Percentiles rank a stretch among this genome's conserved stretches.
These are phyloP conservation scores for Podargus strigoides DNA, from an alignment of 2,797 vertebrate species.

Conservation along the genomic window DNA sequence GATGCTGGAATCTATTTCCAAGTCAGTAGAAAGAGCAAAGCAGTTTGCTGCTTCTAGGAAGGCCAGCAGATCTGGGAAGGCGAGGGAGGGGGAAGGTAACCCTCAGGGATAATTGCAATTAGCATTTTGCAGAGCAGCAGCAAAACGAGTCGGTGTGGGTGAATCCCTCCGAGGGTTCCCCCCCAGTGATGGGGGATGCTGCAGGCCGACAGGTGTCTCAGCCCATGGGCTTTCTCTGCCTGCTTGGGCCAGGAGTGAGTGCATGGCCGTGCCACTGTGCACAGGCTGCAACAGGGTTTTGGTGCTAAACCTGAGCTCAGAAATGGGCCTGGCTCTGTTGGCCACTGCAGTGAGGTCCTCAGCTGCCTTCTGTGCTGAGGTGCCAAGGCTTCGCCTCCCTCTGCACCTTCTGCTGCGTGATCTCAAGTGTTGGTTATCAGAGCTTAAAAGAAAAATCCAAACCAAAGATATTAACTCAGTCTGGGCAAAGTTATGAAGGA, in stretches of 20 bases:
- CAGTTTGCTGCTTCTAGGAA: too few species aligned
- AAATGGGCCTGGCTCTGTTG: rapidly evolving
- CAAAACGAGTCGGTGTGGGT: rapidly evolving
- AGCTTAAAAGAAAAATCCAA: too few species aligned
- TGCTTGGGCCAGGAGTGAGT: rapidly evolving
- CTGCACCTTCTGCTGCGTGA: too few species aligned
- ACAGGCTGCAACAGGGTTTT: rapidly evolving
- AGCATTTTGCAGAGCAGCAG: neutral
- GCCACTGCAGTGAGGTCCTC: too few species aligned
- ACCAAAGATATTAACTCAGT: rapidly evolving
- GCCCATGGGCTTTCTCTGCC: neutral
- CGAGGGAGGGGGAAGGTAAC: too few species aligned
- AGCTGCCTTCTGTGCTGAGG: neutral
- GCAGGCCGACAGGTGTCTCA: neutral
- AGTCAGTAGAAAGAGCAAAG: neutral
- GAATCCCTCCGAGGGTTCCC: neutral
- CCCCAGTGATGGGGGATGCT: rapidly evolving
- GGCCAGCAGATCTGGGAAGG: neutral
- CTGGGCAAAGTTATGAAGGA: rapidly evolving
- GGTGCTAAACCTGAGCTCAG: neutral
- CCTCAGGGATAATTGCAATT: rapidly evolving
- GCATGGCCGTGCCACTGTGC: rapidly evolving
- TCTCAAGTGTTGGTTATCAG: rapidly evolving
- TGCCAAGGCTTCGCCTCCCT: too few species aligned
- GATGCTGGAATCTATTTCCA: rapidly evolving